These are phyloP conservation scores for Acridotheres tristis DNA, from an alignment of 2,797 vertebrate species.

Conservation along the genomic window DNA sequence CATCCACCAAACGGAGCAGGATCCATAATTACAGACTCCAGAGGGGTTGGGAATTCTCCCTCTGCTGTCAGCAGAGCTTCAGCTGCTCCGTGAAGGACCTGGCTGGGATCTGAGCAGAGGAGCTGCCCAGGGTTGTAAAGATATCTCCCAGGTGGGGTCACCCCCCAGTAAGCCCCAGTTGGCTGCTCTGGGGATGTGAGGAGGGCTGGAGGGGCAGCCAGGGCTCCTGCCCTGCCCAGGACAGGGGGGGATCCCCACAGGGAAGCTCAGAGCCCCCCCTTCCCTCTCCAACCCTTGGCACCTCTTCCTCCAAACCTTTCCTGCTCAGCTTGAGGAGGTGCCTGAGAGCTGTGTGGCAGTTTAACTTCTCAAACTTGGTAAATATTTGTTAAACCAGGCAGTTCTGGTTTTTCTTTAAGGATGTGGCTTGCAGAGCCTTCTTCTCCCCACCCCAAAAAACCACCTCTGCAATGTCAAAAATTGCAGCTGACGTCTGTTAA, in stretches of 20 bases:
- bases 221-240: neutral
- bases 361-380: neutral
- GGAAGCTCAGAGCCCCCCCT: neutral
- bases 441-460: neutral
- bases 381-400: slow-evolving; percentile 6
- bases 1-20: neutral
- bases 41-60: neutral
- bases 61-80: neutral
- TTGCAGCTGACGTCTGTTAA: slow-evolving; percentile 16
- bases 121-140: neutral
- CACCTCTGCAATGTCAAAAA: slow-evolving; percentile 13
- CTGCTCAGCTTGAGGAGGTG: neutral
- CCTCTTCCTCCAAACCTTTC: neutral
- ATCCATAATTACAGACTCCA: neutral
- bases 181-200: fast-evolving
- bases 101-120: neutral
- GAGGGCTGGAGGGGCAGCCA: neutral
- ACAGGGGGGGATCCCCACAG: neutral
- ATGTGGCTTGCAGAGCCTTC: neutral
- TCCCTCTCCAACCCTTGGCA: neutral
- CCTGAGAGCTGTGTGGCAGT: neutral
- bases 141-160: neutral
- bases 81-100: fast-evolving
- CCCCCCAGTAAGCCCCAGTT: fast-evolving
- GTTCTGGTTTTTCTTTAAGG: neutral